Evolutionary conservation across 2,888 invertebrate genomes (phyloP).

Genomic region (Allophyes oxyacanthae): DNA sequence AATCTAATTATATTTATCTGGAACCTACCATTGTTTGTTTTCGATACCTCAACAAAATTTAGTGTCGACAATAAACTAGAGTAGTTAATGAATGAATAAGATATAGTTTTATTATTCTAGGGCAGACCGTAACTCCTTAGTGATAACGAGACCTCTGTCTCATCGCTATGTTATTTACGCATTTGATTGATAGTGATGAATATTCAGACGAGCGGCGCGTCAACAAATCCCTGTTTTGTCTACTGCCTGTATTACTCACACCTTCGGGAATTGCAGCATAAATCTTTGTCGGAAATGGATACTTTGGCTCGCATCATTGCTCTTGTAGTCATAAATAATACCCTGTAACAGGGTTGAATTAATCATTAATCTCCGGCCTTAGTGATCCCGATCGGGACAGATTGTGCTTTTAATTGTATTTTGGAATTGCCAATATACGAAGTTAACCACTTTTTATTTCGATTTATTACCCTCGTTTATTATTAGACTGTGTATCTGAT

Average conservation of each 20-base stretch:
- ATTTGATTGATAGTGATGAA: constrained; percentile 82
- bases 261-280: constrained; percentile 76
- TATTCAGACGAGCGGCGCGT: constrained; percentile 71
- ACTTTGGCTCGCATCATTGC: constrained; percentile 67
- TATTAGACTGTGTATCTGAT: constrained; percentile 24
- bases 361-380: constrained; percentile 57
- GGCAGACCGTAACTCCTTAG: constrained; percentile 67
- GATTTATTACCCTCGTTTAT: constrained; percentile 47
- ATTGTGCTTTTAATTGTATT: constrained; percentile 57
- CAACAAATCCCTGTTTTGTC: constrained; percentile 74
- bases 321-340: constrained; percentile 66
- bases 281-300: constrained; percentile 74
- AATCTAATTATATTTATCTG: constrained; percentile 40
- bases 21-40: constrained; percentile 42
- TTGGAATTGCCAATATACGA: constrained; percentile 48
- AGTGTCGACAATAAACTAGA: constrained; percentile 40
- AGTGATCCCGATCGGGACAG: constrained; percentile 48
- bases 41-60: constrained; percentile 40
- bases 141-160: constrained; percentile 71
- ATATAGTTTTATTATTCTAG: constrained; percentile 65
- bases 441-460: constrained; percentile 48
- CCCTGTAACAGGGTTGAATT: constrained; percentile 55
- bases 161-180: constrained; percentile 75
- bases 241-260: constrained; percentile 64
- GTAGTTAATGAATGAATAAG: constrained; percentile 55